Base-by-base conservation (phyloP, 2,113 vertebrate genomes). In the Girardinichthys multiradiatus region DNA sequence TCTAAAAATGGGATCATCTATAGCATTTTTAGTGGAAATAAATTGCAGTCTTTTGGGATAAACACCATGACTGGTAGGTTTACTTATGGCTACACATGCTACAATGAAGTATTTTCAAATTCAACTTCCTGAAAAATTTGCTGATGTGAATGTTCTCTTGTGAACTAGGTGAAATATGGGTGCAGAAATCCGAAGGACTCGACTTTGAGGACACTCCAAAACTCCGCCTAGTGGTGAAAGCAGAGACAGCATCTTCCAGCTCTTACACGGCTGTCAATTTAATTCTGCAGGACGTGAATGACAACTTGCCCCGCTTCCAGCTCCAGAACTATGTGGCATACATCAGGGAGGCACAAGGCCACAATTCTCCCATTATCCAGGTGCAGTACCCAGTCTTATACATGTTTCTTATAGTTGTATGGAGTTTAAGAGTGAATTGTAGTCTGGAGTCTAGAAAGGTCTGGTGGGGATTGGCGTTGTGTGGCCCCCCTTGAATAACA, bases 251-350 rank as follows among this genome's bases (percentile, higher is more conserved):
- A 0, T 92, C 96, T 64, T 95, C 95, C 89, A 96, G 94, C 45
- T 91, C 95, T 45, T 99, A 96, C 86, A 97, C 96, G 76, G 95
- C 96, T 13, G 90, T 99, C 72, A 98, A 95, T 73, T 85, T 99
- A 14, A 96, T 95, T 68, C 95, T 99, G 73, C 97, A 98, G 86
- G 98, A 99, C 9, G 90, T 97, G 86, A 99, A 99, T 0, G 98
- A 99, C 92, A 99, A 99, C 72, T 86, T 95, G 66, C 98, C 98
- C 0, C 95, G 95, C 83, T 99, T 99, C 92, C 95, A 98, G 85
- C 95, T 95, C 74, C 96, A 97, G 85, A 96, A 97, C 89, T 99
- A 99, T 0, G 95, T 97, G 61, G 96, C 96, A 0, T 98, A 97
- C 83, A 94, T 99, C 70, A 94, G 95, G 78, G 98, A 99, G 89